These are phyloP conservation scores for Muscicapa adusta DNA, from an alignment of 2,113 vertebrate species.

Conservation along the genomic window DNA sequence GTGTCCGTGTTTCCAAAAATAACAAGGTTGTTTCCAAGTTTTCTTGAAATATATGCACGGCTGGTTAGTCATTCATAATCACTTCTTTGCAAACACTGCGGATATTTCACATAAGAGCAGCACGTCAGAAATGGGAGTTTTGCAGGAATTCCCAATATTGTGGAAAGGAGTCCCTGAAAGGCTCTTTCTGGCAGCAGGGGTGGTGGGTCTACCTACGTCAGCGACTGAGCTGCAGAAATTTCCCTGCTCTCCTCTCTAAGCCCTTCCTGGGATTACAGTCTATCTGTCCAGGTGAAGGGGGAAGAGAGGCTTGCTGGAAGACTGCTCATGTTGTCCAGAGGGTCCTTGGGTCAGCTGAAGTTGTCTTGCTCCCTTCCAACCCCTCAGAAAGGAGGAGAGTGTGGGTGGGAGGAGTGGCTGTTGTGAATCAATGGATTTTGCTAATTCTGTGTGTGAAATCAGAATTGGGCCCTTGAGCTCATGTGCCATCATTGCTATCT, in stretches of 20 bases:
- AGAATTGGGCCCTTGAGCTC: not conserved
- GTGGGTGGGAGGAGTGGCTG: not conserved
- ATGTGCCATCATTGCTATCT: rapidly evolving
- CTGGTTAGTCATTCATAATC: slow-evolving; percentile 76
- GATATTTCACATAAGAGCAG: slow-evolving; percentile 56
- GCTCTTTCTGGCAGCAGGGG: slow-evolving; percentile 1
- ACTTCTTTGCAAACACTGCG: slow-evolving; percentile 62
- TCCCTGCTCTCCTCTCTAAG: not conserved
- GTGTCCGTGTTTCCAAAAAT: slow-evolving; percentile 64
- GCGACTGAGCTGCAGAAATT: slow-evolving; percentile 45
- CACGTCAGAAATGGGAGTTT: slow-evolving; percentile 55
- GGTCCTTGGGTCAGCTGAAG: not conserved
- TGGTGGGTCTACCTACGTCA: slow-evolving; percentile 53
- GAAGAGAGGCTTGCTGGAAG: not conserved
- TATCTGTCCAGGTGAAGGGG: not conserved
- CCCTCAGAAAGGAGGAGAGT: not conserved
- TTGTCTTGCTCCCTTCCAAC: not conserved
- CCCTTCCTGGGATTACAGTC: not conserved
- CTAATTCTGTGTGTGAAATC: not conserved
- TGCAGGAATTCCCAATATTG: slow-evolving; percentile 60
- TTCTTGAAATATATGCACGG: slow-evolving; percentile 67
- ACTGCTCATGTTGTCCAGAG: not conserved
- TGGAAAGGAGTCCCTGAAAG: slow-evolving; percentile 46
- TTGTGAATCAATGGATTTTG: not conserved
- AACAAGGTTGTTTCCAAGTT: slow-evolving; percentile 71